phyloP scores from a whole-genome alignment of 1,140 invertebrate species.

The Bombus confusus region DNA sequence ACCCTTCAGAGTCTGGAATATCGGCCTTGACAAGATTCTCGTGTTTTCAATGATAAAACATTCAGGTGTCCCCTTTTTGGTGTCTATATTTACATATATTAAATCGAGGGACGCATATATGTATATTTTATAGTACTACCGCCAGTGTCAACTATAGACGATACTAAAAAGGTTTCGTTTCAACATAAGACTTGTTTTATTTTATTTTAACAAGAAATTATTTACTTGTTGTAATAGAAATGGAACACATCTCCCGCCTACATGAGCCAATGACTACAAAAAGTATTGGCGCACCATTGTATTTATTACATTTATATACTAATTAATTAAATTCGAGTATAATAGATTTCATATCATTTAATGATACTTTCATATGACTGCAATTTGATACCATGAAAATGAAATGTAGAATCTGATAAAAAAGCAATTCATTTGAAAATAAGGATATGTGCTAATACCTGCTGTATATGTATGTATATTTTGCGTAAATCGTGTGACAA shows the following conservation, averaged over 20 bases:
- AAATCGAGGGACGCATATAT: neutral
- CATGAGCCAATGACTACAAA: neutral
- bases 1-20: neutral
- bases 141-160: no score
- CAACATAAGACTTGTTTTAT: neutral
- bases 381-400: no score
- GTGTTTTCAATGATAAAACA: slow-evolving; percentile 16
- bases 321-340: no score
- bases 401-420: neutral
- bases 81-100: neutral
- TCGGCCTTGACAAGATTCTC: neutral
- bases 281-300: no score
- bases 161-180: neutral
- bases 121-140: neutral
- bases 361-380: no score
- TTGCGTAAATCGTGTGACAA: neutral
- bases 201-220: no score
- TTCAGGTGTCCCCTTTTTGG: neutral
- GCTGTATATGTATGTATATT: no score
- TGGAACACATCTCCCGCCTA: no score
- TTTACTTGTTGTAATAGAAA: no score
- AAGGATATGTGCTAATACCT: no score
- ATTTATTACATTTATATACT: no score
- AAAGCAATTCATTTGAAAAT: neutral
- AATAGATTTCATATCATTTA: no score